Evolutionary conservation across 53 echinoderm and acorn worm genomes (phyloP).

Genomic region (Arbacia lixula): DNA sequence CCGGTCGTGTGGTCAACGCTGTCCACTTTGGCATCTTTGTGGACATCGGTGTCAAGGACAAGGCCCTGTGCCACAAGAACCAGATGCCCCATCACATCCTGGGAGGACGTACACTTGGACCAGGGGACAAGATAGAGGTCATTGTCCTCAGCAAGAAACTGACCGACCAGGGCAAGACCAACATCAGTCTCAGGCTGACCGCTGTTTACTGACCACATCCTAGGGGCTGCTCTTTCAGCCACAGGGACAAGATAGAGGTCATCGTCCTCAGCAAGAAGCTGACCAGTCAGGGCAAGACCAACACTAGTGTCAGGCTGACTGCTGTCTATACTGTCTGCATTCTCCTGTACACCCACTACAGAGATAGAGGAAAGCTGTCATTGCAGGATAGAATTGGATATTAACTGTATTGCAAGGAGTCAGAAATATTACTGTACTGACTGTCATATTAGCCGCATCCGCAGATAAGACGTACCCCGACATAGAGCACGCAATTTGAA

Average conservation of each 20-base stretch:
- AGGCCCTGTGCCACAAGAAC: conserved; percentile 86
- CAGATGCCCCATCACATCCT: conserved; percentile 65
- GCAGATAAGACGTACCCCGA: too few species aligned
- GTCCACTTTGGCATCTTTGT: conserved; percentile 94
- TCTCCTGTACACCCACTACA: too few species aligned
- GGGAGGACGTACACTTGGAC: conserved; percentile 70
- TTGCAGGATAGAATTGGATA: too few species aligned
- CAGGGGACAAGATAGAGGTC: conserved; percentile 90
- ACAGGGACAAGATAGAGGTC: conserved; percentile 91
- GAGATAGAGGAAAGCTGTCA: too few species aligned
- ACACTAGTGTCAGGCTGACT: conserved; percentile 6
- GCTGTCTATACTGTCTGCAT: too few species aligned
- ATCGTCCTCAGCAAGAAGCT: conserved; percentile 23
- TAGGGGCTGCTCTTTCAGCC: too few species aligned
- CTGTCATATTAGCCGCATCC: too few species aligned
- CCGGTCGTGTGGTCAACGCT: conserved; percentile 78
- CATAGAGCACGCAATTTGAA: too few species aligned
- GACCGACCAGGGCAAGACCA: not conserved
- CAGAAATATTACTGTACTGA: too few species aligned
- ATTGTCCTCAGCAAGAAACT: conserved; percentile 21
- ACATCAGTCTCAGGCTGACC: conserved; percentile 10
- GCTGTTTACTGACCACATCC: too few species aligned
- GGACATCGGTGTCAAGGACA: conserved; percentile 79
- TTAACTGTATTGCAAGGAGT: too few species aligned
- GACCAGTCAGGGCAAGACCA: not conserved